phyloP scores from a whole-genome alignment of 2,888 invertebrate genomes.

The Volucella zonaria region DNA sequence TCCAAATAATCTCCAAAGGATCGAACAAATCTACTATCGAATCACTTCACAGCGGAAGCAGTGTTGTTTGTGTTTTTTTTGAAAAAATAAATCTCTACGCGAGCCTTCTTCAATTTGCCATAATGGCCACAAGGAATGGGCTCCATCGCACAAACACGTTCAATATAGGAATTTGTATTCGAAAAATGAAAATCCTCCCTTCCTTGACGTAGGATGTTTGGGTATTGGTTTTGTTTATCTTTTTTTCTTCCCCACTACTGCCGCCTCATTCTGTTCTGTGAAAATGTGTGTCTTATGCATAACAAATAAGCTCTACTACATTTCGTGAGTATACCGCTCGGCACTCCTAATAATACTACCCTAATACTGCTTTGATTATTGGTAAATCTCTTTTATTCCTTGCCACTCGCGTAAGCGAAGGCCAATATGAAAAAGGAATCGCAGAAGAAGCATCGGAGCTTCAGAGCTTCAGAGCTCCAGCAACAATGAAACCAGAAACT shows the following conservation, averaged over 20 bases:
- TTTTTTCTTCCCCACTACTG: neutral
- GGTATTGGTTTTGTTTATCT: neutral
- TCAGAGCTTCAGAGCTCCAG: neutral
- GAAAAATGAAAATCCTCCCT: constrained; percentile 37
- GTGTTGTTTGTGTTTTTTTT: neutral
- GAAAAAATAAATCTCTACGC: constrained; percentile 12
- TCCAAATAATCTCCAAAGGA: neutral
- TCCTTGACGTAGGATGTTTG: neutral
- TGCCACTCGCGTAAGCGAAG: neutral
- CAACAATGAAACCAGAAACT: neutral
- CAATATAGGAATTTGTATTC: constrained; percentile 33
- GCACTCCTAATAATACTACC: constrained; percentile 46
- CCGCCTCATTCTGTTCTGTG: neutral
- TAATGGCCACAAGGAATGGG: neutral
- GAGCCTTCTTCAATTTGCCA: constrained; percentile 26
- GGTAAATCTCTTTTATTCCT: constrained; percentile 52
- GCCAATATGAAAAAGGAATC: too few species aligned
- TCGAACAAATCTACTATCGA: constrained; percentile 14
- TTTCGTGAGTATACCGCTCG: too few species aligned
- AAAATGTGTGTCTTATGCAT: constrained; percentile 48
- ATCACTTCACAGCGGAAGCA: constrained; percentile 10
- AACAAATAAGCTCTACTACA: constrained; percentile 49
- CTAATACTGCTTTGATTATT: constrained; percentile 57
- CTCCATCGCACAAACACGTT: constrained; percentile 8
- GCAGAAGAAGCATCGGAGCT: neutral